These are phyloP conservation scores for Manis pentadactyla DNA, from an alignment of 2,797 vertebrate species.

Conservation along the genomic window DNA sequence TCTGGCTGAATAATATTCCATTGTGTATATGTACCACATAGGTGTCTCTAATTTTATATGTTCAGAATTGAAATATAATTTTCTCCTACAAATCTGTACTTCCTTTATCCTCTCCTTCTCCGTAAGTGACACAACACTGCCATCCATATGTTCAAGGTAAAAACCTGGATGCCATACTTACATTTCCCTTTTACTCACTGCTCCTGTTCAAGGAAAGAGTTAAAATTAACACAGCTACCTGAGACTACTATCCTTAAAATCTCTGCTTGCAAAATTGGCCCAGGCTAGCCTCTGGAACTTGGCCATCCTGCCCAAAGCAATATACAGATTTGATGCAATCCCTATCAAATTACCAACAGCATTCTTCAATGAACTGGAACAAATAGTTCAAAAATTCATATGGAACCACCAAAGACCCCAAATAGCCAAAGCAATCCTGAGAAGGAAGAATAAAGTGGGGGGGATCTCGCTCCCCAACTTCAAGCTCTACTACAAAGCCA, in stretches of 20 bases:
- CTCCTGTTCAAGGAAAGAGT: background rate
- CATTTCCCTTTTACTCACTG: background rate
- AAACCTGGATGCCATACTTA: background rate
- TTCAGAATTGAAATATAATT: conserved; percentile 22
- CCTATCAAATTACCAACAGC: no score
- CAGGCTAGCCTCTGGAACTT: background rate
- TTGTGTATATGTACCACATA: background rate
- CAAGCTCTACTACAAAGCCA: no score
- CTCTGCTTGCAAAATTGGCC: background rate
- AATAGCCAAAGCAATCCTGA: no score
- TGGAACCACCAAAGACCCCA: no score
- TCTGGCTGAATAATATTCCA: no score
- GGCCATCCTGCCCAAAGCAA: no score
- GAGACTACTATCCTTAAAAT: background rate
- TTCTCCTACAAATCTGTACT: background rate
- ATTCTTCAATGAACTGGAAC: no score
- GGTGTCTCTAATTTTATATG: background rate
- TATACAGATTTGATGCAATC: no score
- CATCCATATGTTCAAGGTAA: background rate
- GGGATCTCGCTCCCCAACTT: no score
- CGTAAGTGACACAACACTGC: background rate
- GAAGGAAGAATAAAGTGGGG: no score
- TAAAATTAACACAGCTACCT: background rate
- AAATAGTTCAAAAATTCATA: no score
- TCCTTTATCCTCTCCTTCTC: background rate